Conservation (phyloP, 1,140 invertebrate genomes). For the Drosophila sproati region DNA sequence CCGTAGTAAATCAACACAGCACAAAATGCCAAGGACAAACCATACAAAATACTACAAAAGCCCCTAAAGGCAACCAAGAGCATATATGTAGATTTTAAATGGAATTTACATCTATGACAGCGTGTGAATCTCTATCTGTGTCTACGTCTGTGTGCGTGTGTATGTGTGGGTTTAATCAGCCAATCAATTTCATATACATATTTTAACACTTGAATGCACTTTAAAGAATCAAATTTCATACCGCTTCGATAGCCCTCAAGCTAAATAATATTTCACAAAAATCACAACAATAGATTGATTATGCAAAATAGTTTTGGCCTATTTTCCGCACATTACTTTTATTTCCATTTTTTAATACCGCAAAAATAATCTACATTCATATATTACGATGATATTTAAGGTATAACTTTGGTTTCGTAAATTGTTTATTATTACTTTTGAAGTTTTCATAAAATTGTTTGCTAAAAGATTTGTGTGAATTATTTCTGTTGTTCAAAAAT, state of each 20-base stretch:
- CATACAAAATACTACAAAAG: slow-evolving; percentile 24
- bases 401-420: no score
- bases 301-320: slow-evolving; percentile 36
- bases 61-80: slow-evolving; percentile 30
- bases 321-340: background rate
- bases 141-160: slow-evolving; percentile 19
- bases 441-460: no score
- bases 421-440: no score
- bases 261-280: slow-evolving; percentile 17
- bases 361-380: no score
- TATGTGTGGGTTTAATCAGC: slow-evolving; percentile 69
- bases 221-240: slow-evolving; percentile 62
- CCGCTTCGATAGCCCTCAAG: slow-evolving; percentile 30
- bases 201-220: slow-evolving; percentile 73
- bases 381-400: no score
- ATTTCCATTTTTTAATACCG: background rate
- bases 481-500: no score
- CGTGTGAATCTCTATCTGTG: slow-evolving; percentile 6
- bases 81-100: slow-evolving; percentile 34
- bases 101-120: slow-evolving; percentile 26
- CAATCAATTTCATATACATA: slow-evolving; percentile 79
- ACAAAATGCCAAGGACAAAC: slow-evolving; percentile 63
- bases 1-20: slow-evolving; percentile 71
- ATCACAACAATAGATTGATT: slow-evolving; percentile 38
- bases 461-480: no score